Evolutionary conservation across 1,140 invertebrate genomes (phyloP).

Genomic region (Trichomalopsis sarcophagae): DNA sequence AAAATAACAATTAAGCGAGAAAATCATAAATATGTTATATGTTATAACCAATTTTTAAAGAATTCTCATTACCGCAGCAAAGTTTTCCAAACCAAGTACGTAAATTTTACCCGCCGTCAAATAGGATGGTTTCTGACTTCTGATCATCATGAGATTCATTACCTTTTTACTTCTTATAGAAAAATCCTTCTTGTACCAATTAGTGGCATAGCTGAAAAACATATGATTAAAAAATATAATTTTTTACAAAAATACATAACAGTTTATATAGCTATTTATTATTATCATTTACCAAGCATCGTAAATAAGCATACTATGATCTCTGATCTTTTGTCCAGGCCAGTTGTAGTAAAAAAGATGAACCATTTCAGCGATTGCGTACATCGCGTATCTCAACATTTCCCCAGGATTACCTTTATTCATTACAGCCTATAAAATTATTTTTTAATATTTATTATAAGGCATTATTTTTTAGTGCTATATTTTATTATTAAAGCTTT

Average conservation of each 20-base stretch:
- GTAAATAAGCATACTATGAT: slow-evolving; percentile 32
- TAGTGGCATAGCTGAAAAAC: slow-evolving; percentile 12
- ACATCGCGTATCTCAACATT: slow-evolving; percentile 21
- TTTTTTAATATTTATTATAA: neutral
- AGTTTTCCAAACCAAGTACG: slow-evolving; percentile 30
- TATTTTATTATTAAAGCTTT: neutral
- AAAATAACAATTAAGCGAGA: neutral
- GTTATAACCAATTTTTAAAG: neutral
- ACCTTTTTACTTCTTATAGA: neutral
- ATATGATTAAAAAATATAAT: too few species aligned
- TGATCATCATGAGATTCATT: slow-evolving; percentile 25
- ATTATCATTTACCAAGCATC: slow-evolving; percentile 24
- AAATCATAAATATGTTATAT: neutral
- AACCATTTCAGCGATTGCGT: slow-evolving; percentile 9
- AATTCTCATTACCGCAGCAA: neutral
- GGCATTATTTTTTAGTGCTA: too few species aligned
- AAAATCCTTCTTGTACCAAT: slow-evolving; percentile 31
- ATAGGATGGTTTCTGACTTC: slow-evolving; percentile 27
- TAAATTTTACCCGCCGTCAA: slow-evolving; percentile 36
- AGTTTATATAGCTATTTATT: neutral
- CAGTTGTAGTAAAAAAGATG: slow-evolving; percentile 42
- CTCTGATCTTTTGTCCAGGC: slow-evolving; percentile 30
- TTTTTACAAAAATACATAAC: neutral
- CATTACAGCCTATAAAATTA: neutral
- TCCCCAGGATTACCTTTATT: slow-evolving; percentile 18